A percentile compares a stretch with the other conserved stretches of the same genome.
Conservation (phyloP, 2,797 vertebrate genomes). For the Hemibagrus guttatus region DNA sequence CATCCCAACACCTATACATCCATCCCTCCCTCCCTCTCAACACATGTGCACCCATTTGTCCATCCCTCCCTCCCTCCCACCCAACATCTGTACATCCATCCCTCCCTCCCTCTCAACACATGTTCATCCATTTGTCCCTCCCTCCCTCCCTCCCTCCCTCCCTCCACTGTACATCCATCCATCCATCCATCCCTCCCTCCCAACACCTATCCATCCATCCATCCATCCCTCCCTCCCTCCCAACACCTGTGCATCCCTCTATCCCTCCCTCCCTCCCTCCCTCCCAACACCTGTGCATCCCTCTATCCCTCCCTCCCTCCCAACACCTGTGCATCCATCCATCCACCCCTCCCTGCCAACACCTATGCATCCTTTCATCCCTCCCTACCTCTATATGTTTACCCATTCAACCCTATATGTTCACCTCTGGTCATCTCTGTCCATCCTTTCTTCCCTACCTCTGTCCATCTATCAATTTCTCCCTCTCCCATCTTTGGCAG, state of each 20-base stretch:
- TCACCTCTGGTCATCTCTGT: neutral
- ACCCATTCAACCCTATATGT: too few species aligned
- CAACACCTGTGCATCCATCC: neutral
- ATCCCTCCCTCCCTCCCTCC: neutral
- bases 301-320: too few species aligned
- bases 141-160: neutral
- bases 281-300: neutral
- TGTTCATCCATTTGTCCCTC: neutral
- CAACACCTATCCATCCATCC: neutral
- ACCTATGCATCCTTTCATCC: too few species aligned
- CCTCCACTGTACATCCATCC: neutral
- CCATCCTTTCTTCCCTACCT: neutral
- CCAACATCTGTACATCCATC: neutral
- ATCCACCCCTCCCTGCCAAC: neutral
- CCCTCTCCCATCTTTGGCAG: neutral
- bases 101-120: neutral
- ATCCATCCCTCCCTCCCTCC: neutral
- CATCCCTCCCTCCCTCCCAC: rapidly evolving
- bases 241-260: neutral
- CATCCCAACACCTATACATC: neutral
- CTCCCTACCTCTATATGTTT: neutral
- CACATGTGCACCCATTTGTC: neutral
- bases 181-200: neutral
- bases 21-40: too few species aligned
- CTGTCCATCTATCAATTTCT: neutral